Evolutionary conservation across 2,888 invertebrate genomes (phyloP).

Genomic region (Galerucella calmariensis): DNA sequence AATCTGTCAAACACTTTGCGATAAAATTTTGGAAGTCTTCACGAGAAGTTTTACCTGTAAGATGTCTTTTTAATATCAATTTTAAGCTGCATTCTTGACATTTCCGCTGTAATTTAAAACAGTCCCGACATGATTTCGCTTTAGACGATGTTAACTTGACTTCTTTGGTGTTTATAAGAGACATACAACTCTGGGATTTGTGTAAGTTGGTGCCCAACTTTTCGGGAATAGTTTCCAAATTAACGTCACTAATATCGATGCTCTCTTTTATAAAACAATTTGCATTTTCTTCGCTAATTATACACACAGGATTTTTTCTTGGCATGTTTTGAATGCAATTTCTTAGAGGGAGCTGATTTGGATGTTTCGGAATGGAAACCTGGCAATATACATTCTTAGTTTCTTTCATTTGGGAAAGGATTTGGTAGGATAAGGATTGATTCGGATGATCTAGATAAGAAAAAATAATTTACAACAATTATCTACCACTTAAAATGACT

Average conservation of each 20-base stretch:
- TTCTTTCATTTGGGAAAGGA: conserved; percentile 24
- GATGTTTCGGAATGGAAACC: neutral
- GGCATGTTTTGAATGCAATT: neutral
- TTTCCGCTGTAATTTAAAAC: conserved; percentile 45
- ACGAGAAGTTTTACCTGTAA: conserved; percentile 39
- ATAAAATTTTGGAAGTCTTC: conserved; percentile 46
- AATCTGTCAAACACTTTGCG: conserved; percentile 43
- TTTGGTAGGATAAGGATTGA: conserved; percentile 26
- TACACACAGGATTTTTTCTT: neutral
- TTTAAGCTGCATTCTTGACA: conserved; percentile 47
- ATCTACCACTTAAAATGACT: too few species aligned
- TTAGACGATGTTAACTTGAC: conserved; percentile 13
- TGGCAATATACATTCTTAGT: conserved; percentile 25
- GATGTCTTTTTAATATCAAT: conserved; percentile 38
- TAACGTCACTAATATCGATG: conserved; percentile 29
- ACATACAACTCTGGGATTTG: conserved; percentile 55
- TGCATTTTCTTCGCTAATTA: conserved; percentile 2
- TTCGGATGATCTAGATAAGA: conserved; percentile 32
- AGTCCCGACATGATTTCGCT: conserved; percentile 42
- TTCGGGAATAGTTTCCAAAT: conserved; percentile 17
- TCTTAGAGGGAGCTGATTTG: neutral
- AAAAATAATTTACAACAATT: neutral
- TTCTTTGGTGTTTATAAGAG: conserved; percentile 44
- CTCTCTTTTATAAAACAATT: conserved; percentile 37
- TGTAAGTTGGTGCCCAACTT: conserved; percentile 52